Conservation (phyloP, 2,113 vertebrate species). For the Takifugu flavidus region DNA sequence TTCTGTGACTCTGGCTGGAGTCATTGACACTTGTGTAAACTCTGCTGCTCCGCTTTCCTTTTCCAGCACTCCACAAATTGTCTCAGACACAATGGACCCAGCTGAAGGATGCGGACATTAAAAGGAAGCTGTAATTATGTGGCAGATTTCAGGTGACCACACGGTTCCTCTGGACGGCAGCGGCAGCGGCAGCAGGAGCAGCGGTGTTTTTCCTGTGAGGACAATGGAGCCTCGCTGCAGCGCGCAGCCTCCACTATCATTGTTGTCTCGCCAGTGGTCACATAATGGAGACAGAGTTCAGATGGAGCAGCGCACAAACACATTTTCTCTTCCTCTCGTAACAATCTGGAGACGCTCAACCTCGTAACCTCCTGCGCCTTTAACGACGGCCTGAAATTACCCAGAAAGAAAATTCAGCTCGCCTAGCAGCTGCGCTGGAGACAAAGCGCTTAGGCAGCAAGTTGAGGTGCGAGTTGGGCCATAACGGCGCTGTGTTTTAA, state of each 20-base stretch:
- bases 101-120: slow-evolving; percentile 15
- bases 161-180: slow-evolving; percentile 26
- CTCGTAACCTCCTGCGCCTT: slow-evolving; percentile 32
- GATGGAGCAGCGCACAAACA: too few relatives aligned
- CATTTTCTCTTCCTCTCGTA: slow-evolving; percentile 23
- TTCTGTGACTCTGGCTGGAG: too few relatives aligned
- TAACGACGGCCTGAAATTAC: slow-evolving; percentile 37
- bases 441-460: slow-evolving; percentile 59
- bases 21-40: slow-evolving; percentile 10
- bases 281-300: slow-evolving; percentile 20
- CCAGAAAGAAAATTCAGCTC: slow-evolving; percentile 11
- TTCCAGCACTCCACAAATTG: slow-evolving; percentile 28
- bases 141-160: slow-evolving; percentile 41
- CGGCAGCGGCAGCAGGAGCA: slow-evolving; percentile 8
- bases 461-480: slow-evolving; percentile 37
- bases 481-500: slow-evolving; percentile 50
- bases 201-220: slow-evolving; percentile 35
- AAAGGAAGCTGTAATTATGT: slow-evolving; percentile 31
- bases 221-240: slow-evolving; percentile 30
- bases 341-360: slow-evolving; percentile 38
- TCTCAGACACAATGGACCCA: slow-evolving; percentile 31
- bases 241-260: slow-evolving; percentile 30
- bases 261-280: slow-evolving; percentile 36
- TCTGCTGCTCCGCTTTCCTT: slow-evolving; percentile 18
- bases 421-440: slow-evolving; percentile 42